Evolutionary conservation across 2,888 invertebrate species (phyloP), one percentile per base, ranked within the genome.

Genomic region (Drosophila rellima): DNA sequence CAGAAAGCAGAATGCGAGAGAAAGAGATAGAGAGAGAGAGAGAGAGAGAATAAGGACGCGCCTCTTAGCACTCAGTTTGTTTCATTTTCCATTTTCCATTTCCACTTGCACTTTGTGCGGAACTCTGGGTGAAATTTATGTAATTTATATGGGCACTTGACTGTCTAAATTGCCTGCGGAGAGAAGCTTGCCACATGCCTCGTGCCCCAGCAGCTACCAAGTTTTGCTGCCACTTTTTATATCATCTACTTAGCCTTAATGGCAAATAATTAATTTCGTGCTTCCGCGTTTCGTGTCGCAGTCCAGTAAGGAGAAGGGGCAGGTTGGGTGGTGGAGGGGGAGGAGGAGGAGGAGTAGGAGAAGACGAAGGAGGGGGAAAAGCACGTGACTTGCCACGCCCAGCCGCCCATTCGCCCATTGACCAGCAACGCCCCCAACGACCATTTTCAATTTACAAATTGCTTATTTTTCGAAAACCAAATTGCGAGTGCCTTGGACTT

Each of bases 71-170:
- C 70, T 70, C 50, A 50, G 31, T 55, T 37, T 47, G 35, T n/a
- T 48, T 33, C 48, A 33, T 40, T 54, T 62, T 17, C 50, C 51
- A 51, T 35, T 35, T 63, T 66, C 56, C 65, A 47, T 48, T 60
- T 62, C 62, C 51, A 64, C 56, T 76, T 63, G 60, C 63, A 74
- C 74, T 65, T 64, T 76, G 51, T 59, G 65, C 71, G 64, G 66
- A 50, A 70, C 80, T 74, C 77, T 82, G 84, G 86, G 85, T 87
- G 89, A 91, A 92, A 91, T 91, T 91, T 90, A 91, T 92, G 92
- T 92, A 92, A 92, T 92, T 92, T 92, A 92, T 92, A 92, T 91
- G 92, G 92, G 91, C 92, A 92, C 92, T 92, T 92, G 92, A 92
- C 92, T 92, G 92, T 90, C 91, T 91, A 92, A 92, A 92, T 92